phyloP scores from a whole-genome alignment of 2,797 vertebrate species.

The Parauchenoglanis ngamensis region DNA sequence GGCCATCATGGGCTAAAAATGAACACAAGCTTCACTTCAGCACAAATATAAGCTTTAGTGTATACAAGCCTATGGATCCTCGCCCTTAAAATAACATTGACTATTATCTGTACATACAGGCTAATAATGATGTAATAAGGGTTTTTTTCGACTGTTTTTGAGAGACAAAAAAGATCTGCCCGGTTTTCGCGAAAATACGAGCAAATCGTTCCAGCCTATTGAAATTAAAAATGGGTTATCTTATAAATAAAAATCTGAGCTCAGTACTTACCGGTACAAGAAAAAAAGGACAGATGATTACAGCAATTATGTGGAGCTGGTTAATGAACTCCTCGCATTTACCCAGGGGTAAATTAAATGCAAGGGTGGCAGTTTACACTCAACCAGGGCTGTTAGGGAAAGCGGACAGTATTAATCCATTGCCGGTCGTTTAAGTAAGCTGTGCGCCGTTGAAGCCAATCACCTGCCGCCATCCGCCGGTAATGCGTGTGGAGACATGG shows the following conservation, averaged over 20 bases:
- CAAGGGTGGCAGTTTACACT: neutral
- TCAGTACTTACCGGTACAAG: constrained; percentile 48
- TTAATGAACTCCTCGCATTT: neutral
- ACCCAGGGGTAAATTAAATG: neutral
- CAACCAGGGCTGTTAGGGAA: neutral
- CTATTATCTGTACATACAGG: neutral
- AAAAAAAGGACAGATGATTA: constrained; percentile 34
- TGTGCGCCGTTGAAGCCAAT: constrained; percentile 33
- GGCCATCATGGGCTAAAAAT: neutral
- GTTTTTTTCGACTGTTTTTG: neutral
- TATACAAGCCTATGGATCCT: neutral
- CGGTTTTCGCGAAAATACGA: neutral
- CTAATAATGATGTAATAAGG: neutral
- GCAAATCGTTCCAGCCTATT: neutral
- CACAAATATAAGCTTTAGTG: neutral
- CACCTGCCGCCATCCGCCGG: constrained; percentile 31
- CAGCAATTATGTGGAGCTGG: neutral
- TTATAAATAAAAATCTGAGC: neutral
- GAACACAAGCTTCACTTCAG: neutral
- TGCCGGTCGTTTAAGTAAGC: constrained; percentile 10
- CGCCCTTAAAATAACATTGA: too few relatives aligned
- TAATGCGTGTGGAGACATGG: constrained; percentile 66
- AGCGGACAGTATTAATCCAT: constrained; percentile 18
- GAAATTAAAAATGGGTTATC: neutral
- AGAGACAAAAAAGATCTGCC: neutral